Base-by-base conservation (phyloP, 2,888 invertebrate species). In the Chloroclystis v-ata region DNA sequence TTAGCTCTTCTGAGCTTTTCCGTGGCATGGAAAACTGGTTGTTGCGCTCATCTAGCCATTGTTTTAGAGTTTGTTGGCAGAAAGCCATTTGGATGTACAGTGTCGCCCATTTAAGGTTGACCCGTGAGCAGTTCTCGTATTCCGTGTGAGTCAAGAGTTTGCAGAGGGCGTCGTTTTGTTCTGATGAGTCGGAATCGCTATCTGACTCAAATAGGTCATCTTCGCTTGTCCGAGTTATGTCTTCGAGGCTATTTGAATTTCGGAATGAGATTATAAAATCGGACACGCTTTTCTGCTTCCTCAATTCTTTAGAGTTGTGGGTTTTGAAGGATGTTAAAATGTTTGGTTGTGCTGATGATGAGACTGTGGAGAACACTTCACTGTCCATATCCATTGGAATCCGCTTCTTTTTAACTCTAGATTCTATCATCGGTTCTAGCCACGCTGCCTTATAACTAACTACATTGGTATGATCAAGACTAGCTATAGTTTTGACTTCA, bases 401-500 rank as follows among this genome's bases (percentile, higher is more conserved):
- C 10, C 59, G 65, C 53, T 78, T 82, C 64, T 81, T 82, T 43
- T 80, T 82, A 1, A 79, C 61, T 11, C 71, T 82, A 0, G 84
- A 84, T 53, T 89, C 89, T 52, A 91, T 83, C 76, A 89, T 82
- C 0, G 91, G 89, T 74, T 95, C 95, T 24, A 95, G 76, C 95
- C 95, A 95, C 0, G 95, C 95, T 0, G 92, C 92, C 82, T 95
- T 95, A 65, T 95, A 95, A 13, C 93, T 91, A 4, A 95, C 94
- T 54, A 95, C 93, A 69, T 95, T 94, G 0, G 91, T 89, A 79
- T 95, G 95, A 66, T 93, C 92, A 16, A 95, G 79, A 63, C 91
- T 91, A 0, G 95, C 95, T 57, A 95, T 90, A 1, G 94, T 93
- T 78, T 94, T 94, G 0, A 95, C 95, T 89, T 95, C 95, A 2